A percentile compares a stretch with the other conserved stretches of the same genome.
Evolutionary conservation across 2,113 vertebrate species (phyloP).

Genomic region (Spea bombifrons): DNA sequence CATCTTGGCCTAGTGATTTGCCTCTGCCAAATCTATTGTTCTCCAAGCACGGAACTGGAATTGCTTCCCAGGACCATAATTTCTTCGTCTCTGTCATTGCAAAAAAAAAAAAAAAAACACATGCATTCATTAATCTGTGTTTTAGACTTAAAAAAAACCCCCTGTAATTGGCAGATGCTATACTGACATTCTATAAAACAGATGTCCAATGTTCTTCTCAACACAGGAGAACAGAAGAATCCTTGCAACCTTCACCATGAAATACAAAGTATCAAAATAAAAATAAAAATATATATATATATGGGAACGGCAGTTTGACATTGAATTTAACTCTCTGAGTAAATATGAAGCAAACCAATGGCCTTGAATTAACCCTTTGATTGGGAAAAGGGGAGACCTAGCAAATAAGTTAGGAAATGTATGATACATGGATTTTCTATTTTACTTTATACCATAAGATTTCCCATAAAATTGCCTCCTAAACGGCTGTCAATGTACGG

Average conservation of each 20-base stretch:
- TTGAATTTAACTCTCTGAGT: too few species aligned
- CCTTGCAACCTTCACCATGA: slow-evolving; percentile 7
- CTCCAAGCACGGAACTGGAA: slow-evolving; percentile 38
- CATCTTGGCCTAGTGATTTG: slow-evolving; percentile 38
- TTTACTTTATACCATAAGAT: too few species aligned
- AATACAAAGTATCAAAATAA: neutral
- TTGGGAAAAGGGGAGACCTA: too few species aligned
- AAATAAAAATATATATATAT: too few species aligned
- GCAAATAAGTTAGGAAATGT: too few species aligned
- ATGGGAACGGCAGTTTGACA: too few species aligned
- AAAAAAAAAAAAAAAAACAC: slow-evolving; percentile 31
- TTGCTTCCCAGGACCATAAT: slow-evolving; percentile 45
- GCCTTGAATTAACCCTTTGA: too few species aligned
- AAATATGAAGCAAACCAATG: too few species aligned
- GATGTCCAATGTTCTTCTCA: slow-evolving; percentile 38
- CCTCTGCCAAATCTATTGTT: slow-evolving; percentile 47
- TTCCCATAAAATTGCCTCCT: too few species aligned
- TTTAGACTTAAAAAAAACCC: slow-evolving; percentile 35
- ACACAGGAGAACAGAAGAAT: slow-evolving; percentile 27
- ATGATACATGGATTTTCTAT: too few species aligned
- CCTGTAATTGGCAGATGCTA: slow-evolving; percentile 34
- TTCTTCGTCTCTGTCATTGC: slow-evolving; percentile 42
- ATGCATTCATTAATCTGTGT: slow-evolving; percentile 41
- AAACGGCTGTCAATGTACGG: too few species aligned
- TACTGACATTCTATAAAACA: slow-evolving; percentile 40